Evolutionary conservation across 2,888 invertebrate species (phyloP), one percentile per base, ranked within the genome.

Genomic region (Aspidiotus rigidus): DNA sequence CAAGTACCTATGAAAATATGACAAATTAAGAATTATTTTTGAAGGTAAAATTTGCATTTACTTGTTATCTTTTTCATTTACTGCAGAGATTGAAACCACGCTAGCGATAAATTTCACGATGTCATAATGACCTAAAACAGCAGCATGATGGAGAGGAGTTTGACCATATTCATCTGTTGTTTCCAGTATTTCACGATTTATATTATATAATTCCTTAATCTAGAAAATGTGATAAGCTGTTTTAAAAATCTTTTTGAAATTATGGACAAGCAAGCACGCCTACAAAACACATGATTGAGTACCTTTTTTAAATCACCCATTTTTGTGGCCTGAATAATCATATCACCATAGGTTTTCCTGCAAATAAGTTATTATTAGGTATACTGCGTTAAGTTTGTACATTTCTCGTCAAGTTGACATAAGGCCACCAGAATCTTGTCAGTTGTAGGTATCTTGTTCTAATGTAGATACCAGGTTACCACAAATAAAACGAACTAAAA

Each of bases 251-350:
- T 13, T n/a, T 49, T 49, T 49, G 49, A 49, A 49, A 3, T 13
- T 28, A 28, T 28, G 28, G 28, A 28, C 28, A 28, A 28, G 28
- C 28, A 28, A 28, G 28, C 28, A 28, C 1, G 28, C 28, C 2
- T 3, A 49, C 10, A 49, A 49, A 13, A 49, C 2, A 49, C 59
- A 49, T 53, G 28, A 53, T 15, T 60, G 10, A 63, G 5, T 55
- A 72, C 81, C 83, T 84, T 83, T 81, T 84, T 85, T 72, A 91
- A 81, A 80, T 92, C 90, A 72, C 91, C 91, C 75, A 83, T 82
- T 83, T 90, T 90, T 61, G 91, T 90, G 72, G 91, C 90, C 80
- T 86, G 86, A 75, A 93, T 82, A 74, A 93, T 83, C 75, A 85
- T 85, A 80, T 91, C 89, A 78, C 89, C 81, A 76, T 28, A 28